Base-by-base conservation (phyloP, 2,797 vertebrate species). In the Lacerta agilis region DNA sequence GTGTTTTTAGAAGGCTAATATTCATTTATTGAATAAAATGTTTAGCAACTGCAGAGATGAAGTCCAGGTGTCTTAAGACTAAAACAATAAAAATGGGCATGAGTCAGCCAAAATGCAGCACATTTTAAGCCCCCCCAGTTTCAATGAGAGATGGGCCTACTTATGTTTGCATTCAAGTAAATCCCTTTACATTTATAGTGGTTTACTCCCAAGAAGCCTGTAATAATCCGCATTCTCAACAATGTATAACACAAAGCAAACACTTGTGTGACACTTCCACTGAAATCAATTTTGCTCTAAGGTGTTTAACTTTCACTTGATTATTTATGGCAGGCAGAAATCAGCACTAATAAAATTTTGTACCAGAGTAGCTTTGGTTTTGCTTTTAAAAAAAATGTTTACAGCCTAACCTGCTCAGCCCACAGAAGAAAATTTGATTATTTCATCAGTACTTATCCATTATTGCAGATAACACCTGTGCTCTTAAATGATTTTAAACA, bases 1-100 rank as follows among this genome's bases (percentile, higher is more conserved):
- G 86, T 90, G 20, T 79, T 93, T 90, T 76, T 43, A 41, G 0
- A 9, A n/a, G 83, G 75, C 88, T 79, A 92, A 49, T 71, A 87
- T 73, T 64, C 75, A 87, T 73, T 64, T 38, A 0, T 73, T 6
- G 73, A 2, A 78, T 82, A 1, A 11, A 78, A 75, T 20, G 79
- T 82, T 89, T 45, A 92, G 49, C 73, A 67, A 38, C 23, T 38
- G 79, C 58, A 64, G 15, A 64, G 5, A 5, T 8, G 6, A 58
- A 58, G 23, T 23, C 10, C 82, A 9, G n/a, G 25, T 58, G 25
- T 72, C 11, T 38, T 25, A 13, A 23, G 11, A 85, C 27, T 64
- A 23, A 85, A 41, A n/a, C 11, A 5, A 83, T 33, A 82, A 69
- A 18, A 38, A 75, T 73, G 36, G 33, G 25, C 43, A 9, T 77